A percentile compares a stretch with the other conserved stretches of the same genome.
Evolutionary conservation across 2,888 invertebrate genomes (phyloP).

Genomic region (Lamproptera curius): DNA sequence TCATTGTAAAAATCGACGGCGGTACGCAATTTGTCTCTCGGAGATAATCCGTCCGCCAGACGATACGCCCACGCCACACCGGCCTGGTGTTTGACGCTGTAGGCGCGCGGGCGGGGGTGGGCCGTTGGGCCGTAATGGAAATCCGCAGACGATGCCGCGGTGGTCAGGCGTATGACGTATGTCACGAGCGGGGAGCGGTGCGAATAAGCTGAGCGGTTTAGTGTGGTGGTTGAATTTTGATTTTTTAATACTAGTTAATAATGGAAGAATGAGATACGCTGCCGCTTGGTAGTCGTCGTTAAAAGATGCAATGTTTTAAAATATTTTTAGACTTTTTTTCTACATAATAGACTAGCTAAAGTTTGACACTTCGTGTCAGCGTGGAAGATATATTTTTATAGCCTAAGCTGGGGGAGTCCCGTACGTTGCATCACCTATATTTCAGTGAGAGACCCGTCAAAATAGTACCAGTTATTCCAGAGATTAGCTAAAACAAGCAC

Average conservation of each 20-base stretch:
- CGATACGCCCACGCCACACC: conserved; percentile 28
- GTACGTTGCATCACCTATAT: too few relatives aligned
- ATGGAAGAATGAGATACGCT: too few relatives aligned
- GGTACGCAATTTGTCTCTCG: conserved; percentile 17
- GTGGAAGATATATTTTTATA: too few relatives aligned
- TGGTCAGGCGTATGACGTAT: conserved; percentile 25
- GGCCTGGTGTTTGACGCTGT: conserved; percentile 33
- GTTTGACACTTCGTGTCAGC: too few relatives aligned
- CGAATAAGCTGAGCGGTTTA: not conserved
- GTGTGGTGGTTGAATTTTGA: not conserved
- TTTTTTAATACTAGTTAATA: not conserved
- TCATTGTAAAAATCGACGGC: too few relatives aligned
- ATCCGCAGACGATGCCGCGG: conserved; percentile 50
- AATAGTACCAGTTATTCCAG: too few relatives aligned
- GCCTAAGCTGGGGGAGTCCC: too few relatives aligned
- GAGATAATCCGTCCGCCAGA: conserved; percentile 21
- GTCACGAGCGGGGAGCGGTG: conserved; percentile 37
- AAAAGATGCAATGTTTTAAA: too few relatives aligned
- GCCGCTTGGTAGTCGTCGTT: too few relatives aligned
- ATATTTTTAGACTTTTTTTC: too few relatives aligned
- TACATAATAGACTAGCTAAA: not conserved
- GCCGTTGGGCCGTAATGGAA: conserved; percentile 52
- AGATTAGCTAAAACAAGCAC: too few relatives aligned
- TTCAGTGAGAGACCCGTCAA: too few relatives aligned
- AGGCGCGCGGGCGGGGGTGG: conserved; percentile 37